Base-by-base conservation (phyloP, 53 echinoderm and acorn worm species). In the Hippasteria phrygiana region DNA sequence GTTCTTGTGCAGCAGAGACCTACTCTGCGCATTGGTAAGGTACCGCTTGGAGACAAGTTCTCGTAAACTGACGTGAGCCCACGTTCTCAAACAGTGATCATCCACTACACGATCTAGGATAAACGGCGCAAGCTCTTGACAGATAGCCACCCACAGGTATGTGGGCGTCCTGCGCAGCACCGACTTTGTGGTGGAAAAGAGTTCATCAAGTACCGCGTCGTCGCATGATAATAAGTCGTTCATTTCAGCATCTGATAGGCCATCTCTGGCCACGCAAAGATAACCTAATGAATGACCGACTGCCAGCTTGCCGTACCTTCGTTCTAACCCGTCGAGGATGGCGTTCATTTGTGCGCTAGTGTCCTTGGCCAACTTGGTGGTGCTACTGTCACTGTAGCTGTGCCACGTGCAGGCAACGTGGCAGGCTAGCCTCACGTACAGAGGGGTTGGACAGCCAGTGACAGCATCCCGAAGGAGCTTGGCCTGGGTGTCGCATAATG, bases 151-250 rank as follows among this genome's bases (percentile, higher is more conserved):
- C 97, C 95, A 97, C 43, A 97, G 85, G 86, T 94, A 87, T 40
- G 92, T 73, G 39, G 97, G 97, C 18, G 87, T 92, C 26, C 97
- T 71, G 59, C 96, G 87, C 29, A 96, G 45, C 62, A 77, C 91
- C 36, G 93, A 93, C 62, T 90, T 88, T 50, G 70, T 80, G 62
- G 82, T 76, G 51, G 88, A 63, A 31, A 90, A 93, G 27, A 95
- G 35, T 42, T 93, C 92, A 80, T 93, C 92, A 43, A 97, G 74
- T 55, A 97, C 95, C 55, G 72, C 90, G 64, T 95, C 95, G 73
- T 97, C 95, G 34, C 94, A 95, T 8, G 97, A 97, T 41, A 97
- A 73, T 65, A 97, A 84, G 87, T 97, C 97, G 62, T 92, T 92
- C 92, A 97, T 97, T 78, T 97, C 97, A 4, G 94, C 91, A 67